Evolutionary conservation across 2,113 vertebrate genomes (phyloP).

Genomic region (Gasterosteus nipponicus): DNA sequence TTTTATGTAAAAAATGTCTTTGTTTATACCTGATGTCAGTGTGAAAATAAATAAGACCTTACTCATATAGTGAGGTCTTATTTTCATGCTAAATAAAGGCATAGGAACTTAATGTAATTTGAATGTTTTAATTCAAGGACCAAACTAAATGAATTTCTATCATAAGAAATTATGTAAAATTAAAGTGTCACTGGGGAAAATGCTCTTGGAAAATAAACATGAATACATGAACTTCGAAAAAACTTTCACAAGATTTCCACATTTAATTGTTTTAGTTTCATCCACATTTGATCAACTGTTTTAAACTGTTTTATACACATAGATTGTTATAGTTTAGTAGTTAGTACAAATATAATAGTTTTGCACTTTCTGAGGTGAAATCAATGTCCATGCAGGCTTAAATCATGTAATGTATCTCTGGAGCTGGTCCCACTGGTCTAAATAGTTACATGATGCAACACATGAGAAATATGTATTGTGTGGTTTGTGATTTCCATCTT

Average conservation of each 20-base stretch:
- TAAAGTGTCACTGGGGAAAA: neutral
- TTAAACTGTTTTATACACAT: neutral
- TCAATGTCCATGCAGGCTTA: neutral
- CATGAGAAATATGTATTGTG: constrained; percentile 10
- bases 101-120: neutral
- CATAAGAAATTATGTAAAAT: neutral
- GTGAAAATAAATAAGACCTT: neutral
- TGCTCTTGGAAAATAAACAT: neutral
- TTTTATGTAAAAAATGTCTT: neutral
- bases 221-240: neutral
- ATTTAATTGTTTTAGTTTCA: neutral
- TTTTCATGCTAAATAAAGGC: neutral
- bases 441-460: neutral
- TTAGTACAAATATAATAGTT: no score
- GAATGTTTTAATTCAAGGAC: neutral
- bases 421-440: neutral
- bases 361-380: neutral
- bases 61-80: neutral
- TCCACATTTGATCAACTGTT: neutral
- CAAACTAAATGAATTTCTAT: neutral
- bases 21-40: neutral
- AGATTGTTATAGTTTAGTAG: no score
- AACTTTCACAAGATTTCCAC: neutral
- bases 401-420: neutral
- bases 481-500: constrained; percentile 11